Evolutionary conservation across 2,797 vertebrate species (phyloP), one percentile per base, ranked within the genome.

Genomic region (Pseudomugil tenellus): DNA sequence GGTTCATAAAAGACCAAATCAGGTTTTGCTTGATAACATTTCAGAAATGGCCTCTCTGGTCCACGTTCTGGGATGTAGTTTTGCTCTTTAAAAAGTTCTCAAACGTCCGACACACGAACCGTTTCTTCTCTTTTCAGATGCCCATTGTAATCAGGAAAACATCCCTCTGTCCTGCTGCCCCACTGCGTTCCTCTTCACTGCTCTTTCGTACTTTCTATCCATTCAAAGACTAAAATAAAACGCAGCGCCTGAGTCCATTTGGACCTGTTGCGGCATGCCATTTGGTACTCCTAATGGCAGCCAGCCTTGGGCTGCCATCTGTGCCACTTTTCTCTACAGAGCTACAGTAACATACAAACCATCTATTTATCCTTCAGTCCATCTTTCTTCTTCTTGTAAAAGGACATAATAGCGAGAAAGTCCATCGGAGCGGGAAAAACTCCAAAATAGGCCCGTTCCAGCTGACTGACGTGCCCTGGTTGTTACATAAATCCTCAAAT

Each of bases 221-320:
- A 70, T 74, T 84, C 79, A 76, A 77, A 79, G 59, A 66, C 49
- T 62, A 62, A 84, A 79, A 80, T 72, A 76, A 79, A 86, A 63
- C 39, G 0, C 34, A 56, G 39, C 61, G 79, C 67, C 51, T 3
- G 58, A 60, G 76, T 90, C 87, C 84, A 89, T 91, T 86, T 92
- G 89, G 88, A 76, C 81, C 74, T 81, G 87, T 83, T 80, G 86
- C 86, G 83, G 75, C 80, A 75, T 82, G 84, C 83, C 83, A 87
- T 89, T 91, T 84, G 88, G 85, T 76, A 19, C 72, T 65, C 72
- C 63, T 61, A 79, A 72, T 26, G 13, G 53, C 19, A 23, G 80
- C 71, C 81, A 80, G 81, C 54, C 66, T 70, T 58, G 76, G 61
- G 76, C 76, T 1, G 63, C 88, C 86, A 90, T 87, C 81, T 86